Percentiles rank a stretch among this genome's conserved stretches.
Evolutionary conservation across 92 coral and sea anemone species (phyloP).

Genomic region (Ricordea florida): DNA sequence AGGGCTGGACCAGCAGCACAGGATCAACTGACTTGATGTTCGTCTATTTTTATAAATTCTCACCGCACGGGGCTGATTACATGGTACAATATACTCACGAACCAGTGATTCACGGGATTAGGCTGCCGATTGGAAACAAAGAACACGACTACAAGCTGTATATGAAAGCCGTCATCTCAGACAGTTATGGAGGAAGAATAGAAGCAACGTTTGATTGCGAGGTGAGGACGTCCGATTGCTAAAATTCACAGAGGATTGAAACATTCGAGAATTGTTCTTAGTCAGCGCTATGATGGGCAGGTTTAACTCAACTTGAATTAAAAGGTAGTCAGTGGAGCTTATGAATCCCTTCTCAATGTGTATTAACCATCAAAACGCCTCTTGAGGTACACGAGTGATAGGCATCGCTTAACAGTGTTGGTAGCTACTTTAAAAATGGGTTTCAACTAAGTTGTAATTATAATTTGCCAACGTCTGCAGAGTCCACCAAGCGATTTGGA

Average conservation of each 20-base stretch:
- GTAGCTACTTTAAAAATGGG: too few species aligned
- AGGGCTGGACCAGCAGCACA: slow-evolving; percentile 26
- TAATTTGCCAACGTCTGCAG: too few species aligned
- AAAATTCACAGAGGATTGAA: too few species aligned
- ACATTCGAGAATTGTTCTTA: too few species aligned
- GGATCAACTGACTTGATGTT: neutral
- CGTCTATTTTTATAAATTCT: slow-evolving; percentile 13
- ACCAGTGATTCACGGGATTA: neutral
- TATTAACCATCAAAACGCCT: too few species aligned
- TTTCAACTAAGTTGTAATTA: neutral
- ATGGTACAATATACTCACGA: slow-evolving; percentile 10
- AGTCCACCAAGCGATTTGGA: neutral
- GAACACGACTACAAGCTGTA: slow-evolving; percentile 18
- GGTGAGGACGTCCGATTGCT: too few species aligned
- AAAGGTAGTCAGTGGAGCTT: too few species aligned
- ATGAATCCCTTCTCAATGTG: too few species aligned
- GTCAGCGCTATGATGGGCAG: too few species aligned
- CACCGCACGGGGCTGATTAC: neutral
- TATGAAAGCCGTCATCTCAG: slow-evolving; percentile 23
- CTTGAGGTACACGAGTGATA: too few species aligned
- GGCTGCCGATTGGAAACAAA: slow-evolving; percentile 23
- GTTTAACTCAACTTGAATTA: too few species aligned
- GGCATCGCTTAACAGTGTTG: too few species aligned
- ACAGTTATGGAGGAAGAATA: neutral
- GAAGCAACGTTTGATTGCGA: slow-evolving; percentile 1